A percentile compares a stretch with the other conserved stretches of the same genome.
These are phyloP conservation scores for Pristionchus exspectatus DNA, from an alignment of 2,888 invertebrate species.

Conservation along the genomic window DNA sequence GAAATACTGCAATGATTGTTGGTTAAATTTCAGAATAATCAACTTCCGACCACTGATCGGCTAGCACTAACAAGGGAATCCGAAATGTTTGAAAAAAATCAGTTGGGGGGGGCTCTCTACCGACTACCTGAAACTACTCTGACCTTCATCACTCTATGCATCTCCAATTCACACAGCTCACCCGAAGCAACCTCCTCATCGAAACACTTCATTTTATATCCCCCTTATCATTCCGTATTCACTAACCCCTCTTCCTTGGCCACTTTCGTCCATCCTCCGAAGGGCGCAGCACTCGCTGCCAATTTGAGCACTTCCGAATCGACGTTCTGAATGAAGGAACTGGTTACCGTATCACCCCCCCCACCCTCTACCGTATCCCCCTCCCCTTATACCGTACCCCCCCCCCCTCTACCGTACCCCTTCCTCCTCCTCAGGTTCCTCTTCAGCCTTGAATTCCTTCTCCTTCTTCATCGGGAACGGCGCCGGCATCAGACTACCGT, in stretches of 20 bases:
- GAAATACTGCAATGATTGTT: not conserved
- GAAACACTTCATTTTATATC: no score
- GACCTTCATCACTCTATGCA: no score
- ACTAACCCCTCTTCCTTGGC: conserved; percentile 21
- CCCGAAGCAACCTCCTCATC: no score
- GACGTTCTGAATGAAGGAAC: not conserved
- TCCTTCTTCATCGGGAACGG: conserved; percentile 48
- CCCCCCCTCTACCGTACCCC: not conserved
- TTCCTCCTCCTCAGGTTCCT: conserved; percentile 56
- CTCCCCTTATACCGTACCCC: not conserved
- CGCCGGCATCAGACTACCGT: conserved; percentile 16
- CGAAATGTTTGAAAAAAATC: no score
- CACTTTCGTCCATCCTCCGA: conserved; percentile 52
- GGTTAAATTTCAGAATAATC: no score
- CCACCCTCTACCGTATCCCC: not conserved
- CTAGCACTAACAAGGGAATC: no score
- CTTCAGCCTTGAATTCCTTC: conserved; percentile 53
- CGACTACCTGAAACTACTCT: no score
- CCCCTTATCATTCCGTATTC: not conserved
- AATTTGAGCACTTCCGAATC: conserved; percentile 40
- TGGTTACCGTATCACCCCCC: not conserved
- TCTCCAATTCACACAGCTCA: no score
- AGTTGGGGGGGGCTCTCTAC: no score
- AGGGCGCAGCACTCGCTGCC: conserved; percentile 29
- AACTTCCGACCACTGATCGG: no score